These are phyloP conservation scores for Lepeophtheirus nordmannii DNA, from an alignment of 2,888 invertebrate species.

Conservation along the genomic window DNA sequence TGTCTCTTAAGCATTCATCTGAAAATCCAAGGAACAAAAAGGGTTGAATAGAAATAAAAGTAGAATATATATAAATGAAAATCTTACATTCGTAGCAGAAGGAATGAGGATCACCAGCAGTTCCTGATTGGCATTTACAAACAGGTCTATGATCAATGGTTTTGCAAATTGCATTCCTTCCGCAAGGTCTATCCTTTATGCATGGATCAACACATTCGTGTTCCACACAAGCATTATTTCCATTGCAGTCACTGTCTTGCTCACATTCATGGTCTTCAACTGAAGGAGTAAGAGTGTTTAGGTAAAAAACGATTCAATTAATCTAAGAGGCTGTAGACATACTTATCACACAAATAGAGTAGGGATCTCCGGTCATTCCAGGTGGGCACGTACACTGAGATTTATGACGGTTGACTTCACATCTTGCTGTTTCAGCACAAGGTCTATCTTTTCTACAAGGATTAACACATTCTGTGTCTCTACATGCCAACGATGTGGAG, in stretches of 20 bases:
- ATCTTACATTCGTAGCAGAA: slow-evolving; percentile 26
- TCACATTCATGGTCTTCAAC: slow-evolving; percentile 29
- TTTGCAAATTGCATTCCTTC: slow-evolving; percentile 60
- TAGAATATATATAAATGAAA: no score
- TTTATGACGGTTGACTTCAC: slow-evolving; percentile 33
- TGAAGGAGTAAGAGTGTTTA: background rate
- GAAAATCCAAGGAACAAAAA: slow-evolving; percentile 3
- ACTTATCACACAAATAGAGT: slow-evolving; percentile 13
- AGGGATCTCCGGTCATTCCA: slow-evolving; percentile 30
- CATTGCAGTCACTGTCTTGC: slow-evolving; percentile 32
- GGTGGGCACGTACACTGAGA: slow-evolving; percentile 31
- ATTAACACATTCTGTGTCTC: slow-evolving; percentile 49
- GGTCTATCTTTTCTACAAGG: slow-evolving; percentile 33
- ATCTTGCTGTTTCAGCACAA: slow-evolving; percentile 67
- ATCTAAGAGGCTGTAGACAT: background rate
- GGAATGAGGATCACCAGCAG: slow-evolving; percentile 61
- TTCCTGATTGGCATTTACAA: slow-evolving; percentile 57
- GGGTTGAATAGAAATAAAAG: no score
- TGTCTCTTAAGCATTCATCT: slow-evolving; percentile 30
- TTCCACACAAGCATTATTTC: slow-evolving; percentile 32
- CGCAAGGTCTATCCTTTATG: slow-evolving; percentile 45
- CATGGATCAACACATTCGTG: slow-evolving; percentile 34
- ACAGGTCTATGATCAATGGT: slow-evolving; percentile 34
- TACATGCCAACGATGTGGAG: slow-evolving; percentile 47
- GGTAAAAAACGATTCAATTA: background rate